Evolutionary conservation across 2,797 vertebrate species (phyloP).

Genomic region (Ciconia nigra): DNA sequence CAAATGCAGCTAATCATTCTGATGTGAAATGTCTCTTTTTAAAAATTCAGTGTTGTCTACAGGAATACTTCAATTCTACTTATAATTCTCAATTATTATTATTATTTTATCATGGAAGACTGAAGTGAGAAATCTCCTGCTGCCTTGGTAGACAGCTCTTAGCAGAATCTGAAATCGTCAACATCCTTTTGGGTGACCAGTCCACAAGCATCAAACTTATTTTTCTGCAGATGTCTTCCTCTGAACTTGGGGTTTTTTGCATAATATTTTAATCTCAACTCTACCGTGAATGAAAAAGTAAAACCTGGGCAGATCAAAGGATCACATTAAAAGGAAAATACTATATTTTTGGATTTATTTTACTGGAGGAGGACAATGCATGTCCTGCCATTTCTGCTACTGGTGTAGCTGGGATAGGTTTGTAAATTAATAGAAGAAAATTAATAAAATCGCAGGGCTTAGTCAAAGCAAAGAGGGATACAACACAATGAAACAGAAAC

Average conservation of each 20-base stretch:
- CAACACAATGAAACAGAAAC: neutral
- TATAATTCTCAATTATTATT: neutral
- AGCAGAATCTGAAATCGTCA: neutral
- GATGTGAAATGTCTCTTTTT: neutral
- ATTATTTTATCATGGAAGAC: neutral
- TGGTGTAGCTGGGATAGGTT: neutral
- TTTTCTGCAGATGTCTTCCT: neutral
- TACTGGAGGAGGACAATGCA: rapidly evolving
- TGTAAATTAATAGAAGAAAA: neutral
- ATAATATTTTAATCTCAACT: neutral
- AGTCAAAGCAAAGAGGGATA: neutral
- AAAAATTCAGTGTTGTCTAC: neutral
- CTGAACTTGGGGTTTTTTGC: neutral
- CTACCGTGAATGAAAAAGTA: neutral
- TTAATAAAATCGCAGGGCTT: neutral
- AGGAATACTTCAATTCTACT: neutral
- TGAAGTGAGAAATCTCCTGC: neutral
- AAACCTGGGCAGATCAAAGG: neutral
- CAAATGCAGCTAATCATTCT: neutral
- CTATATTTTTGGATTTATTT: neutral
- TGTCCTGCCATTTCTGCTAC: neutral
- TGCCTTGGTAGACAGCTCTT: neutral
- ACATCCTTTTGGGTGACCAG: neutral
- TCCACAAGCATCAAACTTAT: neutral
- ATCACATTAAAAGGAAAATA: neutral